Evolutionary conservation across 1,140 invertebrate species (phyloP).

Genomic region (Cotesia chilonis): DNA sequence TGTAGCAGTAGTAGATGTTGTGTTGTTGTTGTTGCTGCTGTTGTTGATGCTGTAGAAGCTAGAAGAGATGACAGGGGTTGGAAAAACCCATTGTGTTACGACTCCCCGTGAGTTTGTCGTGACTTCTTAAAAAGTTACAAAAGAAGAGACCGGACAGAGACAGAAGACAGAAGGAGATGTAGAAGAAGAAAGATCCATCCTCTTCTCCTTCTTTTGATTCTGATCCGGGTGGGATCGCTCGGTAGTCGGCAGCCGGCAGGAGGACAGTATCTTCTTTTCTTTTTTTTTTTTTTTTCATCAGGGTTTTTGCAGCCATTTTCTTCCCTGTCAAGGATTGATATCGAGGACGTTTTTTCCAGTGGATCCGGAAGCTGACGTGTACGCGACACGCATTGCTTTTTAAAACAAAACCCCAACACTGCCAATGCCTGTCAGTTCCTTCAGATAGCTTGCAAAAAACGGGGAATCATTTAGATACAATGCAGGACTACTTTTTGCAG

Average conservation of each 20-base stretch:
- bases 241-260: slow-evolving; percentile 35
- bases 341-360: slow-evolving; percentile 35
- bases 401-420: slow-evolving; percentile 25
- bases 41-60: slow-evolving; percentile 34
- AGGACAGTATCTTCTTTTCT: neutral
- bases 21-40: slow-evolving; percentile 36
- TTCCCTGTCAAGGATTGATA: slow-evolving; percentile 39
- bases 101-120: slow-evolving; percentile 44
- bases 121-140: slow-evolving; percentile 45
- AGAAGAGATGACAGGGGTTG: slow-evolving; percentile 37
- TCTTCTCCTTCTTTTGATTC: neutral
- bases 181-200: neutral
- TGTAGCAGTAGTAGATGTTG: slow-evolving; percentile 10
- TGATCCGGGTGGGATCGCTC: slow-evolving; percentile 33
- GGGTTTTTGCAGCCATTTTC: slow-evolving; percentile 16
- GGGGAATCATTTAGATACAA: too few relatives aligned
- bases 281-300: too few relatives aligned
- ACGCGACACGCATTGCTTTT: slow-evolving; percentile 34
- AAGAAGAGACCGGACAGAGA: slow-evolving; percentile 29
- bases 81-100: slow-evolving; percentile 49
- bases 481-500: too few relatives aligned
- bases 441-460: neutral
- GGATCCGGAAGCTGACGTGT: slow-evolving; percentile 26
- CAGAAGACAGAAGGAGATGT: neutral
- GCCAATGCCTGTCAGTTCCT: slow-evolving; percentile 29